Evolutionary conservation across 2,113 vertebrate genomes (phyloP).

Genomic region (Sapajus apella): DNA sequence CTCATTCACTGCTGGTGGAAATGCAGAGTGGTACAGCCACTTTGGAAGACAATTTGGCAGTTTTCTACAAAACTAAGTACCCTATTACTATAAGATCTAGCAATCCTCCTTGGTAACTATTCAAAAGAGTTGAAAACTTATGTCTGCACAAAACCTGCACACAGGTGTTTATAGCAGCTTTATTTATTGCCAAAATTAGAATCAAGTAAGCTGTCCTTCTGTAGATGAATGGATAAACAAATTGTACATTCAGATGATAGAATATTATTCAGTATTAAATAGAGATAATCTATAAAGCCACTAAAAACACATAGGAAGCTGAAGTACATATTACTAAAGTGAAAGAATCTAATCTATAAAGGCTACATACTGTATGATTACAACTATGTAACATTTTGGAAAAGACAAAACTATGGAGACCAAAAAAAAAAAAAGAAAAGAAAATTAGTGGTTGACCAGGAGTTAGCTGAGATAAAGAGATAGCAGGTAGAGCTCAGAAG

Average conservation of each 20-base stretch:
- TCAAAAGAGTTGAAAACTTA: background rate
- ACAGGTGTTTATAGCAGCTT: background rate
- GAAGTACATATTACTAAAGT: background rate
- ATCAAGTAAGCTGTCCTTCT: background rate
- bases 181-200: background rate
- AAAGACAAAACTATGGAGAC: background rate
- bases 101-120: background rate
- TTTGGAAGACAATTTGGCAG: background rate
- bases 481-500: background rate
- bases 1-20: background rate
- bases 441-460: background rate
- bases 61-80: background rate
- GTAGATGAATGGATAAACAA: background rate
- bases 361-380: background rate
- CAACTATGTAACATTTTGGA: background rate
- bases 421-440: background rate
- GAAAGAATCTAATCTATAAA: background rate
- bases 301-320: background rate
- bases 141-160: background rate
- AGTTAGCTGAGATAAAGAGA: background rate
- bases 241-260: background rate
- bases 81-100: background rate
- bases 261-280: background rate
- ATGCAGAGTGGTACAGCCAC: background rate
- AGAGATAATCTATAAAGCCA: background rate